Conservation (phyloP, 2,888 invertebrate genomes). For the Ganaspis brasiliensis region DNA sequence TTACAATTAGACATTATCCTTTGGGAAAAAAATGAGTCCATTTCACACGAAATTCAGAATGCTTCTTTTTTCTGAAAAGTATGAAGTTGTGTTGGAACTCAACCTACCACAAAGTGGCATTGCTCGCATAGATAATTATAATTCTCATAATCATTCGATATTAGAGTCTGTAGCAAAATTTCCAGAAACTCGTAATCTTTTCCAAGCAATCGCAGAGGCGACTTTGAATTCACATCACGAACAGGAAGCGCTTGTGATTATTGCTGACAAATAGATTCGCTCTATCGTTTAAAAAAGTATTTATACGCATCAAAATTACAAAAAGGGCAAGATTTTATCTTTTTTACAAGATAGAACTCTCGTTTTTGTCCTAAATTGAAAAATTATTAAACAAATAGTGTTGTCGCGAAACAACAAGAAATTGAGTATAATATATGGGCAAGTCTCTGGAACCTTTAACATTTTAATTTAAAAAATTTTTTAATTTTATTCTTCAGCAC, state of each 20-base stretch:
- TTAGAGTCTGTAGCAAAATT: slow-evolving; percentile 21
- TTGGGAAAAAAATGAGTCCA: slow-evolving; percentile 17
- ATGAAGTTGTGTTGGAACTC: not conserved
- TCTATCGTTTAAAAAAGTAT: slow-evolving; percentile 35
- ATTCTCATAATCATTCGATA: slow-evolving; percentile 38
- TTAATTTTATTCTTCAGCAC: no score
- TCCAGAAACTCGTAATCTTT: slow-evolving; percentile 39
- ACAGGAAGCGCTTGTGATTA: slow-evolving; percentile 39
- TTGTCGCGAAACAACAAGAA: no score
- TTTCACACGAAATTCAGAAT: slow-evolving; percentile 22
- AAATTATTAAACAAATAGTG: no score
- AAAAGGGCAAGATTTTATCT: not conserved
- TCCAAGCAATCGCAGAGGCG: slow-evolving; percentile 30
- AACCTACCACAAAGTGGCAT: slow-evolving; percentile 5
- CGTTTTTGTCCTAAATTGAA: not conserved
- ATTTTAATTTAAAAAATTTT: no score
- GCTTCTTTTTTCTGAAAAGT: slow-evolving; percentile 2
- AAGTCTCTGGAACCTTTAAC: no score
- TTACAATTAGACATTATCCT: slow-evolving; percentile 23
- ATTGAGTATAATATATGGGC: no score
- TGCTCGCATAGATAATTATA: slow-evolving; percentile 18
- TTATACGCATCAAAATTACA: slow-evolving; percentile 24
- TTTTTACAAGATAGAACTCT: not conserved
- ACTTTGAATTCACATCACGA: slow-evolving; percentile 30
- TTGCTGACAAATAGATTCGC: slow-evolving; percentile 41